phyloP scores from a whole-genome alignment of 2,113 vertebrate species.

The Callorhinus ursinus region DNA sequence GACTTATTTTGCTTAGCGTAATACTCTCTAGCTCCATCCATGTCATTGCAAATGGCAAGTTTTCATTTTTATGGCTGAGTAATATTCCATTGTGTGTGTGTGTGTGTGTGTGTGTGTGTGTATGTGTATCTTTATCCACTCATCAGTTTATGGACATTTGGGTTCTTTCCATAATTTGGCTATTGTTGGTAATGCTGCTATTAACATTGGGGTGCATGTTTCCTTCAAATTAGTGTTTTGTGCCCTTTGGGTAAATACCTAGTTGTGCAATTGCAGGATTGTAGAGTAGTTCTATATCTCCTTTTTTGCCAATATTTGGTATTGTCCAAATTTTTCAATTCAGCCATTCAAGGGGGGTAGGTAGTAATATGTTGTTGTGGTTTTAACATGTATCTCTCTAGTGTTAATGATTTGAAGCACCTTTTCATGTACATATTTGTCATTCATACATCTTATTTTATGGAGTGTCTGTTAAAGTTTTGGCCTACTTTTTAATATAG shows the following conservation, averaged over 20 bases:
- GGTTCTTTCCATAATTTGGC: neutral
- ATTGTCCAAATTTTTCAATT: neutral
- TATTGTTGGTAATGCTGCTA: neutral
- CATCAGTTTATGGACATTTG: neutral
- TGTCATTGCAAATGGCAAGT: neutral
- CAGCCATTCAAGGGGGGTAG: neutral
- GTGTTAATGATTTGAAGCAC: neutral
- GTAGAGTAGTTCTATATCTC: neutral
- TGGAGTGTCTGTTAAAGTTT: neutral
- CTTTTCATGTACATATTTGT: neutral
- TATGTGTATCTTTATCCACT: neutral
- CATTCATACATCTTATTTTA: neutral
- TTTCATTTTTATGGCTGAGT: neutral
- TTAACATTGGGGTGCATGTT: neutral
- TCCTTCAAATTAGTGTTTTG: neutral
- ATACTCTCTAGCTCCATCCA: neutral
- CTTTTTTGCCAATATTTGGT: neutral
- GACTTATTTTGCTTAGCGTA: neutral
- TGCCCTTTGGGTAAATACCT: neutral
- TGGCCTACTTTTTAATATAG: neutral
- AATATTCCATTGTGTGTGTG: neutral
- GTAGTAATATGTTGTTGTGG: neutral
- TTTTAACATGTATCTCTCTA: neutral
- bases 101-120: neutral
- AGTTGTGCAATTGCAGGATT: neutral